Evolutionary conservation across 2,888 invertebrate genomes (phyloP).

Genomic region (Scaptomyza caliginosa): DNA sequence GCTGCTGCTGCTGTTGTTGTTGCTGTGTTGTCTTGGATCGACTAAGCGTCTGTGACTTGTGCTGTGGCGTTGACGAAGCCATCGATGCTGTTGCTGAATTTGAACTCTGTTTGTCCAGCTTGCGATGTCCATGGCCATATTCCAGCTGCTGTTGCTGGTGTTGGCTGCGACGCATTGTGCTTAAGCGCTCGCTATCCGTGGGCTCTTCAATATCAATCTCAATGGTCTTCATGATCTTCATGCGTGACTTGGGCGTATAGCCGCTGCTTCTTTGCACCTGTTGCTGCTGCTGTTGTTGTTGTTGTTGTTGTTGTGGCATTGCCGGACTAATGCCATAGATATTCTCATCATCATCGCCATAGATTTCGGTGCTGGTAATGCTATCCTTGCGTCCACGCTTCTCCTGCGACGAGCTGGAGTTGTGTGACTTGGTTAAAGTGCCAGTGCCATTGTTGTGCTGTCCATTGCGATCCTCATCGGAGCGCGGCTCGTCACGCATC

Average conservation of each 20-base stretch:
- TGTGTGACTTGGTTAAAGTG: slow-evolving; percentile 76
- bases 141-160: slow-evolving; percentile 48
- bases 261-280: slow-evolving; percentile 50
- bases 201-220: slow-evolving; percentile 83
- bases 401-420: slow-evolving; percentile 78
- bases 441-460: slow-evolving; percentile 50
- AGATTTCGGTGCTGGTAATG: slow-evolving; percentile 80
- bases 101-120: slow-evolving; percentile 63
- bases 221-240: slow-evolving; percentile 83
- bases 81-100: slow-evolving; percentile 36
- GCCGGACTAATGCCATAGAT: slow-evolving; percentile 80
- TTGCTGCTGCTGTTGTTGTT: slow-evolving; percentile 44
- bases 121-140: slow-evolving; percentile 46
- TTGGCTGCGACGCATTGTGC: slow-evolving; percentile 76
- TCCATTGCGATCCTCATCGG: slow-evolving; percentile 49
- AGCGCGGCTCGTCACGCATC: slow-evolving; percentile 57
- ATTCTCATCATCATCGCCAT: slow-evolving; percentile 81
- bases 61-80: slow-evolving; percentile 54
- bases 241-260: slow-evolving; percentile 81
- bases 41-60: slow-evolving; percentile 59
- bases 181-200: slow-evolving; percentile 75
- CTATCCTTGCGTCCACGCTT: slow-evolving; percentile 80
- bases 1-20: slow-evolving; percentile 31
- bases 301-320: slow-evolving; percentile 38
- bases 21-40: slow-evolving; percentile 51